Evolutionary conservation across 2,113 vertebrate species (phyloP).

Genomic region (Vidua macroura): DNA sequence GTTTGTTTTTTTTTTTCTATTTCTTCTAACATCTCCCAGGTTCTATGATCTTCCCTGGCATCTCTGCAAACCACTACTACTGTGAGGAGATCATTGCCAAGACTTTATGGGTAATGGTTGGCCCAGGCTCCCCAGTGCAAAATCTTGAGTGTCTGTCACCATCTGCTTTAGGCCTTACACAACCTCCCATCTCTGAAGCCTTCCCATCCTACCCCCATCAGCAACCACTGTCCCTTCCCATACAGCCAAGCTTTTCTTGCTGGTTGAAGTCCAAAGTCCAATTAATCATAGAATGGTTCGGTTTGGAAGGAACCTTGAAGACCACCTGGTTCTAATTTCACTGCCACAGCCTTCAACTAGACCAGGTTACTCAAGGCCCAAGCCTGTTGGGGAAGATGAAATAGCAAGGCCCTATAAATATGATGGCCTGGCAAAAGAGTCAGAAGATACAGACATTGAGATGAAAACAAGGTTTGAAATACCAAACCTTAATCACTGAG

Average conservation of each 20-base stretch:
- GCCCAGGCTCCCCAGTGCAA: neutral
- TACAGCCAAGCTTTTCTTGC: neutral
- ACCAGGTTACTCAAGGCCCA: neutral
- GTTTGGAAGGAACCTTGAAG: neutral
- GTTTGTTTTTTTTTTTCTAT: neutral
- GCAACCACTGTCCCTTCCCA: neutral
- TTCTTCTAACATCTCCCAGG: neutral
- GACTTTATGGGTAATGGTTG: fast-evolving
- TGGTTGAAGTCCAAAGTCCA: neutral
- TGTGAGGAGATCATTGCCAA: neutral
- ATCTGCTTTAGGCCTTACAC: fast-evolving
- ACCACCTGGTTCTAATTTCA: neutral
- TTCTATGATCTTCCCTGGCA: neutral
- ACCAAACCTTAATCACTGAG: too few relatives aligned
- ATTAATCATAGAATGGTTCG: neutral
- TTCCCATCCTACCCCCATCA: fast-evolving
- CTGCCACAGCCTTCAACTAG: neutral
- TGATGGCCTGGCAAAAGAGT: too few relatives aligned
- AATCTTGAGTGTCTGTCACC: neutral
- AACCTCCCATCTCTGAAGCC: fast-evolving
- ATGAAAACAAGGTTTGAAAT: too few relatives aligned
- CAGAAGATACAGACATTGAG: too few relatives aligned
- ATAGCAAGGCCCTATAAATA: too few relatives aligned
- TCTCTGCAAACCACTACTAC: neutral
- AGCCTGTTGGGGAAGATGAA: too few relatives aligned